phyloP scores from a whole-genome alignment of 2,113 vertebrate species.

The Helogale parvula region DNA sequence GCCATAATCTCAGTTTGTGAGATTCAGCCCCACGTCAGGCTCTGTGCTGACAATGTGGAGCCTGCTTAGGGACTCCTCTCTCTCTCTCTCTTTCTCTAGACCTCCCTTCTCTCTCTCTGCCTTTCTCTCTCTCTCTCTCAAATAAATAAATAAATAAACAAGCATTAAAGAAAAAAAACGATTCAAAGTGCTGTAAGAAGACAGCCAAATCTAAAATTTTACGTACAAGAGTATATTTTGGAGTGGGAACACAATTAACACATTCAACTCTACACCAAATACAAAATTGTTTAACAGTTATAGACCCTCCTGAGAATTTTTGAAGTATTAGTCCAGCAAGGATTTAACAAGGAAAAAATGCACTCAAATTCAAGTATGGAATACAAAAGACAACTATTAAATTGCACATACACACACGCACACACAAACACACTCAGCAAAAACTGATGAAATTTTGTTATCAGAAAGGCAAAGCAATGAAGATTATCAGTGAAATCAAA shows the following conservation, averaged over 20 bases:
- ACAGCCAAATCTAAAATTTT: not conserved
- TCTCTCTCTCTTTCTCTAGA: too few species aligned
- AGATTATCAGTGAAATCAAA: not conserved
- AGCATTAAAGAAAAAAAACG: too few species aligned
- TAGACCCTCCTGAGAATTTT: not conserved
- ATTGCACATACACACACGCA: not conserved
- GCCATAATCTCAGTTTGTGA: too few species aligned
- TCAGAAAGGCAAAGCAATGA: not conserved
- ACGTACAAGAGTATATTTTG: not conserved
- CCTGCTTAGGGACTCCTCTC: too few species aligned
- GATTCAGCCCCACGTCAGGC: too few species aligned
- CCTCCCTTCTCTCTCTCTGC: too few species aligned
- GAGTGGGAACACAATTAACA: not conserved
- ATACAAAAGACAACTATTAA: not conserved
- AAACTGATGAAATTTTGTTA: not conserved
- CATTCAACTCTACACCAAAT: not conserved
- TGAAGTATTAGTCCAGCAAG: not conserved
- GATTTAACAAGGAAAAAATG: not conserved
- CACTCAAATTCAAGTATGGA: not conserved
- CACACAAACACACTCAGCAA: not conserved
- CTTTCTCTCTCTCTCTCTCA: too few species aligned
- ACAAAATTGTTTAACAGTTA: not conserved
- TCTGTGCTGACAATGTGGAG: too few species aligned
- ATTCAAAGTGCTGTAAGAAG: not conserved
- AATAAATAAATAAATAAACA: too few species aligned